Conservation (phyloP, 2,113 vertebrate genomes). For the Panthera tigris region DNA sequence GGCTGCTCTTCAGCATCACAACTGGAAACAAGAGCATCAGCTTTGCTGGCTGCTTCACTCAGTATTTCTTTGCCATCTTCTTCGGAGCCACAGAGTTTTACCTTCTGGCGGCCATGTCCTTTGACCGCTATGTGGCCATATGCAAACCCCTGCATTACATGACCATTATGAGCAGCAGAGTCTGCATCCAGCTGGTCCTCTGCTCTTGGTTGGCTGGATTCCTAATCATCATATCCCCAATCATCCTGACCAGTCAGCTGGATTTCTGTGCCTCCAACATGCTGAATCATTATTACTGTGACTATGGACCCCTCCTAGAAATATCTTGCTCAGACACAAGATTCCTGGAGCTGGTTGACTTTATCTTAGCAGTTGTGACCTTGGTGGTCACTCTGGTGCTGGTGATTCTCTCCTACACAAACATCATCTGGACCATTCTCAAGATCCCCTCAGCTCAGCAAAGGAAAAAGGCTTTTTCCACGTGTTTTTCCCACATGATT, state of each 20-base stretch:
- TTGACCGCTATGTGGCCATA: conserved; percentile 75
- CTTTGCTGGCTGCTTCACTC: conserved; percentile 57
- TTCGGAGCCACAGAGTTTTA: conserved; percentile 64
- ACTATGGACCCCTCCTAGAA: conserved; percentile 42
- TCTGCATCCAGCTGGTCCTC: conserved; percentile 61
- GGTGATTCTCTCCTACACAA: conserved; percentile 46
- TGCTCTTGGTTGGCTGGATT: conserved; percentile 57
- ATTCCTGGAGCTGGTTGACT: conserved; percentile 3
- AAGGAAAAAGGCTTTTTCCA: conserved; percentile 49
- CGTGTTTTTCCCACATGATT: conserved; percentile 6
- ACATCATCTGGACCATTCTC: conserved; percentile 2
- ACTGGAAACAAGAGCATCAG: conserved; percentile 59
- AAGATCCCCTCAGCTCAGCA: conserved; percentile 33
- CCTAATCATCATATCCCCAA: conserved; percentile 35
- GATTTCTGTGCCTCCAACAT: conserved; percentile 65
- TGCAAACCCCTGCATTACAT: conserved; percentile 71
- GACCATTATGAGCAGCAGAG: conserved; percentile 60
- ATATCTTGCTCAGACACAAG: conserved; percentile 61
- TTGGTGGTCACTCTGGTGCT: conserved; percentile 22
- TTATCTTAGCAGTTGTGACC: conserved; percentile 6
- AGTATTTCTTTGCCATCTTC: conserved; percentile 68
- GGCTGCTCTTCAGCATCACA: conserved; percentile 45
- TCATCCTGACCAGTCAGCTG: conserved; percentile 39
- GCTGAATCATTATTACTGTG: conserved; percentile 47
- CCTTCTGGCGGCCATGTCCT: conserved; percentile 76